Evolutionary conservation across 2,888 invertebrate species (phyloP), one percentile per base, ranked within the genome.

Genomic region (Dione vanillae): DNA sequence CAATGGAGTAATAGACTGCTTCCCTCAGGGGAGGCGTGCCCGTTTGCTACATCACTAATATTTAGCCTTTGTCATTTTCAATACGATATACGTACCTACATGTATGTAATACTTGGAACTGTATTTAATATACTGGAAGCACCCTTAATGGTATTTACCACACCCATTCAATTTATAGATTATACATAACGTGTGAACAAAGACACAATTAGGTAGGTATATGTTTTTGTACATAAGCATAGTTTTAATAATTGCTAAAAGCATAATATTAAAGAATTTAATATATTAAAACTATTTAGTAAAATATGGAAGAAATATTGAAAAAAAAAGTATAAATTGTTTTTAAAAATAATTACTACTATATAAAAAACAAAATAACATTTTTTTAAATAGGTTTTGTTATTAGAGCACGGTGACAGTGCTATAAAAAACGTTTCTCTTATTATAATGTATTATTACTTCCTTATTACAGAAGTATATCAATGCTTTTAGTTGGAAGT

Each of bases 1-100:
- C 85, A 85, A 88, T 87, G 85, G 87, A 81, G 84, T 89, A 90
- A 90, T 90, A 76, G 87, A 52, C 76, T 75, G 79, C 82, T 88
- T 90, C 88, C 88, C 86, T 83, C 79, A 75, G 75, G 83, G 82
- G 78, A 74, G 75, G 70, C 72, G 72, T 69, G 75, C 73, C 70
- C 68, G 65, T 47, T 67, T 43, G 72, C 56, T 16, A 67, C 64
- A 61, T 47, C 66, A 56, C 40, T 51, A 59, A 72, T 56, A 73
- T 69, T 67, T 70, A 19, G 61, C 64, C 47, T 67, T 68, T 70
- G 35, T 62, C 9, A 52, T 74, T 83, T 79, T 76, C 81, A 87
- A 83, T 79, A 82, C 40, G 0, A 49, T 49, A 40, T 16, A 14
- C 11, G 16, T 56, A 16, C 6, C n/a, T 1, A 6, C 40, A n/a